Conservation (phyloP, 2,113 vertebrate species). For the Onychostoma macrolepis region DNA sequence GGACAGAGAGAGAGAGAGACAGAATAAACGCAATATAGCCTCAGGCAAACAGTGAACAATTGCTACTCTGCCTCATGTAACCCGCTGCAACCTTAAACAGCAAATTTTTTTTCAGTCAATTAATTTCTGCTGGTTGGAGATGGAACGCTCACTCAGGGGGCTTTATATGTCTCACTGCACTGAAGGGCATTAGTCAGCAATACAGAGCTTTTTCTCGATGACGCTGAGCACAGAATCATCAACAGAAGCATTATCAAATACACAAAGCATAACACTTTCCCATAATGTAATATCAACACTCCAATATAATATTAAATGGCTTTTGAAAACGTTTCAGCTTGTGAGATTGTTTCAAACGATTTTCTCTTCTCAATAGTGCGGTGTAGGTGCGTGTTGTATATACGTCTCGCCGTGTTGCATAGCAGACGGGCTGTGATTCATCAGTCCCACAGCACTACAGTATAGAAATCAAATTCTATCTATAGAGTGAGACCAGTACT, state of each 20-base stretch:
- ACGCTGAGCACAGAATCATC: conserved; percentile 36
- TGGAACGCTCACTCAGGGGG: conserved; percentile 54
- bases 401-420: neutral
- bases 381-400: conserved; percentile 13
- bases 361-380: neutral
- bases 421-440: conserved; percentile 25
- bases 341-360: neutral
- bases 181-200: conserved; percentile 46
- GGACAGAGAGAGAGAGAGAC: conserved; percentile 53
- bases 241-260: conserved; percentile 44
- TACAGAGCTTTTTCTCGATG: conserved; percentile 35
- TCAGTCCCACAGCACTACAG: conserved; percentile 7
- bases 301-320: conserved; percentile 29
- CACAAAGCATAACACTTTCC: conserved; percentile 36
- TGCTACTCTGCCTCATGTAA: conserved; percentile 80
- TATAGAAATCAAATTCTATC: conserved; percentile 29
- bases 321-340: conserved; percentile 28
- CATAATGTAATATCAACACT: conserved; percentile 38
- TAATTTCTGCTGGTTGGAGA: conserved; percentile 81
- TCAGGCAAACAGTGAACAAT: conserved; percentile 78
- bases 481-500: neutral
- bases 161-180: conserved; percentile 40
- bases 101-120: conserved; percentile 83
- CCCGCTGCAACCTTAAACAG: conserved; percentile 80
- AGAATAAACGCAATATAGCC: conserved; percentile 79